phyloP scores from a whole-genome alignment of 2,797 vertebrate genomes.

The Capromys pilorides region DNA sequence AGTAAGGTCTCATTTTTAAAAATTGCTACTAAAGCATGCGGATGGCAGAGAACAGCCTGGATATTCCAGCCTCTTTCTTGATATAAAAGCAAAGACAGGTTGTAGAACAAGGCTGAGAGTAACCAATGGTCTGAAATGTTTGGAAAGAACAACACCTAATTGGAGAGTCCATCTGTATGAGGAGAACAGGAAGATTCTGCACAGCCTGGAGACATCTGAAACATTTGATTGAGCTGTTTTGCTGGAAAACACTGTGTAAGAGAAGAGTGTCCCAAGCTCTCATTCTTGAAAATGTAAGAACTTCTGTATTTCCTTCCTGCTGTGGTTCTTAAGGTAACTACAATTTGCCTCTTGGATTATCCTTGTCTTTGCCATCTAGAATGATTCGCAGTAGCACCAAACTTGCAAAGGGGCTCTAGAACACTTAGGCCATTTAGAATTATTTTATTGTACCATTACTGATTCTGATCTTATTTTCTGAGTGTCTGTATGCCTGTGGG shows the following conservation, averaged over 20 bases:
- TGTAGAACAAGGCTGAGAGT: neutral
- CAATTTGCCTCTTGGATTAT: neutral
- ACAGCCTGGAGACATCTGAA: neutral
- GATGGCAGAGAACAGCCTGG: neutral
- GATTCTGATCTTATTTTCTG: neutral
- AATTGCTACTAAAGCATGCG: neutral
- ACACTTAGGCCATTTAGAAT: neutral
- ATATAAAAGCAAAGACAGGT: neutral
- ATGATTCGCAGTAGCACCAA: neutral
- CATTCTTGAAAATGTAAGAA: neutral
- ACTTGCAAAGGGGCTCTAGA: neutral
- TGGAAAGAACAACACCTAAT: neutral
- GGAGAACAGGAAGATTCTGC: neutral
- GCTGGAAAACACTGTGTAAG: conserved; percentile 20
- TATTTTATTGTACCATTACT: neutral
- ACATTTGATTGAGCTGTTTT: neutral
- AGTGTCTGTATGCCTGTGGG: neutral
- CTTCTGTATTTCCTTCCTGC: neutral
- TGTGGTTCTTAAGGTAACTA: neutral
- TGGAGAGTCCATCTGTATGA: neutral
- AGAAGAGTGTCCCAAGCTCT: neutral
- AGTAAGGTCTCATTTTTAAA: conserved; percentile 34
- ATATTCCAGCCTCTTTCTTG: neutral
- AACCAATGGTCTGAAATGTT: neutral
- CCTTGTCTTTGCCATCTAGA: conserved; percentile 29